Percentiles rank a stretch among this genome's conserved stretches.
phyloP scores from a whole-genome alignment of 2,797 vertebrate species.

The Melanotaenia trifasciata region DNA sequence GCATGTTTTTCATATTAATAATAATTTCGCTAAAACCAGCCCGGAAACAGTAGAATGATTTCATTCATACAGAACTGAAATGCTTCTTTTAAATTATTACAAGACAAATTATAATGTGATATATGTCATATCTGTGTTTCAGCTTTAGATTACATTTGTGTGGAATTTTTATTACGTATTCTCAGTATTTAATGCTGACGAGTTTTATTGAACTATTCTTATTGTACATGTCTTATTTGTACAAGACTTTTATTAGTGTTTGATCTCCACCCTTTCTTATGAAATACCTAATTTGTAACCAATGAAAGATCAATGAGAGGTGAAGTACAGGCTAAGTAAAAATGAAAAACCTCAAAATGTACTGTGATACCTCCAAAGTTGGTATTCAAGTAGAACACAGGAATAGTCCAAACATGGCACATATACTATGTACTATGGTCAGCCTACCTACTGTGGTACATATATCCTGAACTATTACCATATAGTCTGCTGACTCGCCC shows the following conservation, averaged over 20 bases:
- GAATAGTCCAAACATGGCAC: background rate
- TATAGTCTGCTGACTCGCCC: background rate
- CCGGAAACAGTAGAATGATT: too few relatives aligned
- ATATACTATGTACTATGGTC: background rate
- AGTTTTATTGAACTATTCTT: background rate
- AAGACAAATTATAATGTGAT: background rate
- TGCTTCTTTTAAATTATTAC: background rate
- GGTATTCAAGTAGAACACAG: background rate
- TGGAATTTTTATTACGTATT: background rate
- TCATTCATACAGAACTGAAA: too few relatives aligned
- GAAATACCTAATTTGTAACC: too few relatives aligned
- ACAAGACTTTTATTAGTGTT: too few relatives aligned
- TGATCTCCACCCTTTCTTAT: too few relatives aligned
- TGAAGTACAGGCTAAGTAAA: background rate
- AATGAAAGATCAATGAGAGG: too few relatives aligned
- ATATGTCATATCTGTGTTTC: too few relatives aligned
- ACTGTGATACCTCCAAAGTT: background rate
- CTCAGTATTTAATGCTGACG: background rate
- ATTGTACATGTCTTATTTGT: too few relatives aligned
- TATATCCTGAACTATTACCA: background rate
- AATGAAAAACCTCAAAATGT: background rate
- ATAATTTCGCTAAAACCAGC: too few relatives aligned
- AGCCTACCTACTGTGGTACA: background rate
- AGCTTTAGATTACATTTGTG: background rate
- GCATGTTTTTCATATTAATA: too few relatives aligned